Conservation (phyloP, 1,140 invertebrate genomes). For the Drosophila truncata region DNA sequence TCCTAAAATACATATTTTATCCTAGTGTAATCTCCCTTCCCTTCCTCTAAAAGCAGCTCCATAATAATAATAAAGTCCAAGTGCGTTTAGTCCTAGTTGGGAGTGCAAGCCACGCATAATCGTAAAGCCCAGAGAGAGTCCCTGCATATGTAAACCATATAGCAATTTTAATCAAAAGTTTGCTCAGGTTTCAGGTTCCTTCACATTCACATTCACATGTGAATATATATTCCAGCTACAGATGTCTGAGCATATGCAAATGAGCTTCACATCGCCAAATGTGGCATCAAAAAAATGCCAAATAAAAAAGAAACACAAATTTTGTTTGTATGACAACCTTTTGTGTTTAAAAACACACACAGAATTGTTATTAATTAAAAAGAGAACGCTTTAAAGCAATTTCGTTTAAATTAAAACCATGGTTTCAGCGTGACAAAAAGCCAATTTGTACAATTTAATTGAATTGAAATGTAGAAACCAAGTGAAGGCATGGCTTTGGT, state of each 20-base stretch:
- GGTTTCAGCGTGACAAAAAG: conserved; percentile 1
- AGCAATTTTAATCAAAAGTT: conserved; percentile 51
- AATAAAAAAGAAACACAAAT: not conserved
- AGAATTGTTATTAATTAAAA: conserved; percentile 14
- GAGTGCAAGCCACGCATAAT: conserved; percentile 22
- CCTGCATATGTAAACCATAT: conserved; percentile 11
- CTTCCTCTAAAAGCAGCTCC: not conserved
- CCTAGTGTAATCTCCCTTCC: not conserved
- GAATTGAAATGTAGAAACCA: conserved; percentile 9
- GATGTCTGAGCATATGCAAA: conserved; percentile 37
- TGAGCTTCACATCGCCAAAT: conserved; percentile 24
- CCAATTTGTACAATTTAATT: conserved; percentile 18
- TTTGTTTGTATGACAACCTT: not conserved
- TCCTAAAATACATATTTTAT: not conserved
- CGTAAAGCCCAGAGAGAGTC: conserved; percentile 26
- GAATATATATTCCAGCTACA: not conserved
- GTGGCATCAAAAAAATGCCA: conserved; percentile 13
- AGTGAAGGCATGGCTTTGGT: not conserved
- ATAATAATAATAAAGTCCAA: conserved; percentile 26
- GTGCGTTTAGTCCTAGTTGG: conserved; percentile 37
- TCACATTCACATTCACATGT: conserved; percentile 1
- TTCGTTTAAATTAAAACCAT: not conserved
- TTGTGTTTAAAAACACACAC: not conserved
- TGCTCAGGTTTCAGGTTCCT: not conserved
- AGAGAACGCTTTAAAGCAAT: conserved; percentile 4